Conservation (phyloP, 2,797 vertebrate genomes). For the Brachyalestes nurse region DNA sequence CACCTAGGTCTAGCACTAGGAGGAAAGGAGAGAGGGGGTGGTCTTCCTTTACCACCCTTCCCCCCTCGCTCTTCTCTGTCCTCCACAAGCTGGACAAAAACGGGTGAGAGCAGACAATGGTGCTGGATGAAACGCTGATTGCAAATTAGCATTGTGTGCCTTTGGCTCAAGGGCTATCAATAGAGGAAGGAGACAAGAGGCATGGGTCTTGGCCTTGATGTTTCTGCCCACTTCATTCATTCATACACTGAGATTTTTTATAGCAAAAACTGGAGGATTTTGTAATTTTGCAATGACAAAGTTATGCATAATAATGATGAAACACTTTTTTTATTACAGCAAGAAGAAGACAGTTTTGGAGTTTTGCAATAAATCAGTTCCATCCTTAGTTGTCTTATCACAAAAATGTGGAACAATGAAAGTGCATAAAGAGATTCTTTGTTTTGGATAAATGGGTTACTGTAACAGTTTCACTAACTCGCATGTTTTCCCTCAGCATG, state of each 20-base stretch:
- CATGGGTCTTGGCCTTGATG: slow-evolving; percentile 28
- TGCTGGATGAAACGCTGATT: slow-evolving; percentile 66
- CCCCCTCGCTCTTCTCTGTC: slow-evolving; percentile 48
- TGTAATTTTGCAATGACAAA: not conserved
- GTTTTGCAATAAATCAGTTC: not conserved
- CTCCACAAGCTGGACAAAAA: slow-evolving; percentile 23
- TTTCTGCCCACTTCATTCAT: slow-evolving; percentile 31
- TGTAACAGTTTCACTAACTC: slow-evolving; percentile 28
- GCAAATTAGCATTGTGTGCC: slow-evolving; percentile 72
- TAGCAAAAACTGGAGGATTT: slow-evolving; percentile 7
- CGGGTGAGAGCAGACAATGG: slow-evolving; percentile 54
- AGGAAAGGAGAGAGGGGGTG: slow-evolving; percentile 57
- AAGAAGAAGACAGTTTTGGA: not conserved
- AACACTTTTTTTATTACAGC: too few relatives aligned
- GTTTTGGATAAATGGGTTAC: slow-evolving; percentile 29
- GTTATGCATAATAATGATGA: too few relatives aligned
- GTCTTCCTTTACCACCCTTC: slow-evolving; percentile 59
- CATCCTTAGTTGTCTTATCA: slow-evolving; percentile 15
- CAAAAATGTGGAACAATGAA: slow-evolving; percentile 15
- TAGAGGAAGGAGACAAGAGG: slow-evolving; percentile 39
- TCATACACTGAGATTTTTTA: slow-evolving; percentile 6
- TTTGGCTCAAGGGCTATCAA: slow-evolving; percentile 57
- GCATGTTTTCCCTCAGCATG: slow-evolving; percentile 22
- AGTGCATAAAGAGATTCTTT: slow-evolving; percentile 16
- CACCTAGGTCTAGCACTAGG: slow-evolving; percentile 48